Base-by-base conservation (phyloP, 2,797 vertebrate species). In the Trachurus trachurus region DNA sequence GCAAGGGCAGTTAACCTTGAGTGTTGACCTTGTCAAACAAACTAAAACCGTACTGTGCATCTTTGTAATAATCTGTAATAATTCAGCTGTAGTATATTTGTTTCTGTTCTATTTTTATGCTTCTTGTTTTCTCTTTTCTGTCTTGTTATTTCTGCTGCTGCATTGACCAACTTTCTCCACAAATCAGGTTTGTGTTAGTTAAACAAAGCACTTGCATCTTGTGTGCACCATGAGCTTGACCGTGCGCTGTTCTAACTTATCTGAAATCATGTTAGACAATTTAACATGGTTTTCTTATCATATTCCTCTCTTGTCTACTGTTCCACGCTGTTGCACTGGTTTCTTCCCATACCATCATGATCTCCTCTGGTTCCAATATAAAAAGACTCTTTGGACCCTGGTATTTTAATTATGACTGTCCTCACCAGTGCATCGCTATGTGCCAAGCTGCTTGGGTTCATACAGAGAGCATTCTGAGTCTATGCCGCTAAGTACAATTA, bases 101-200 rank as follows among this genome's bases (percentile, higher is more conserved):
- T 71, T 73, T 56, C 19, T 59, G 37, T 29, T 68, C 44, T 31
- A 9, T 59, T 59, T 49, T 64, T 37, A 1, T 17, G n/a, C 21
- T 12, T 1, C 4, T 63, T 39, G 15, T 78, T 74, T 57, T 60
- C 12, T 26, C 53, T 17, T 17, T 40, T 63, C 13, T 15, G 0
- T 58, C 54, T 17, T 45, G 34, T 52, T 64, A 39, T 54, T 66
- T 72, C 17, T 11, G 1, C 56, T 65, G 47, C 56, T 65, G 47
- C 56, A 50, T 31, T 63, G 76, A 75, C 66, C 71, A 44, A 66
- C 50, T 71, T 78, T 71, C 56, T 31, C 15, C 37, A 44, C 42
- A 62, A 71, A 67, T 59, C 15, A 59, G 58, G 37, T 47, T 31
- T 47, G 39, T 0, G 6, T 68, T 54, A 26, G 17, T 59, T 69